Evolutionary conservation across 1,140 invertebrate genomes (phyloP).

Genomic region (Pemphigus obesinymphae): DNA sequence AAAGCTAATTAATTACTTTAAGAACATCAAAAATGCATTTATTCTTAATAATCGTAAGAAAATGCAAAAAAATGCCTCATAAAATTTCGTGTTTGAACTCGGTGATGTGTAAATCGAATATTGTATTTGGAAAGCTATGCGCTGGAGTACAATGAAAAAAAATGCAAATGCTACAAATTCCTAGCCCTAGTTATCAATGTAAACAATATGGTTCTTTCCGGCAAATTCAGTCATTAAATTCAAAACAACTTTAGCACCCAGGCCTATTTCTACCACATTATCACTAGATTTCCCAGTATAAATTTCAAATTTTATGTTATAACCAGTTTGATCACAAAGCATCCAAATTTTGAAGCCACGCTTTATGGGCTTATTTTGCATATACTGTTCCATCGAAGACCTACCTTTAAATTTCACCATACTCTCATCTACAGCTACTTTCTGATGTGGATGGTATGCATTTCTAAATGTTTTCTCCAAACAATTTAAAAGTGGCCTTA

Average conservation of each 20-base stretch:
- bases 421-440: slow-evolving; percentile 43
- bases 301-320: slow-evolving; percentile 43
- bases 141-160: no score
- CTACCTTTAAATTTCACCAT: slow-evolving; percentile 42
- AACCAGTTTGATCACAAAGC: slow-evolving; percentile 21
- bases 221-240: background rate
- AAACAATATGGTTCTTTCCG: no score
- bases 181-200: no score
- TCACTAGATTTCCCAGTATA: slow-evolving; percentile 44
- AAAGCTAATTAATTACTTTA: no score
- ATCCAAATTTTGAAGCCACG: background rate
- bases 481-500: background rate
- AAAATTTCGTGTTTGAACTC: no score
- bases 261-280: background rate
- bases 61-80: no score
- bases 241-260: background rate
- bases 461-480: slow-evolving; percentile 43
- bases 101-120: no score
- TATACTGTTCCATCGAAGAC: background rate
- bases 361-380: background rate
- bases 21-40: no score
- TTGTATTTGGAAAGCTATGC: no score
- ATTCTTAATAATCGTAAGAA: no score
- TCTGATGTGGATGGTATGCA: slow-evolving; percentile 25
- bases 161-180: no score